Evolutionary conservation across 2,888 invertebrate species (phyloP).

Genomic region (Diachrysia chrysitis): DNA sequence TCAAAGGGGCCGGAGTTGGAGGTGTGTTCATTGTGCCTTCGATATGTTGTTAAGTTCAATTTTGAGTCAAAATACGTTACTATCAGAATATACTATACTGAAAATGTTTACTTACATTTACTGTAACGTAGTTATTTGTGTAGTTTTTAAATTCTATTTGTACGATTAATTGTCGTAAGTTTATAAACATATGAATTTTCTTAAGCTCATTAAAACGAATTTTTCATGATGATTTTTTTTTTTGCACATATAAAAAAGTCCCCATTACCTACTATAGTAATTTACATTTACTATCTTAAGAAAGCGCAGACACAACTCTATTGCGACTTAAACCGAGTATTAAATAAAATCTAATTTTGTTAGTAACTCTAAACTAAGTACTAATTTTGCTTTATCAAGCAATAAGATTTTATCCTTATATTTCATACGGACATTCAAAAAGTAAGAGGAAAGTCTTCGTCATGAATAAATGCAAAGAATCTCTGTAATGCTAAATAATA

Average conservation of each 20-base stretch:
- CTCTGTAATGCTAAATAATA: conserved; percentile 44
- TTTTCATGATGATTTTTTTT: too few relatives aligned
- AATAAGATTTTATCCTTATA: neutral
- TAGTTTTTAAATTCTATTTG: too few relatives aligned
- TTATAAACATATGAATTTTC: too few relatives aligned
- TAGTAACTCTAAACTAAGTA: neutral
- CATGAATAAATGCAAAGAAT: conserved; percentile 21
- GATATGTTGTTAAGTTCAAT: neutral
- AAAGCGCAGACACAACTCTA: too few relatives aligned
- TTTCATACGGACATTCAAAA: neutral
- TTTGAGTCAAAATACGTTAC: neutral
- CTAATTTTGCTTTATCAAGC: neutral
- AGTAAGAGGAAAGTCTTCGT: conserved; percentile 5
- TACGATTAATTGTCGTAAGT: too few relatives aligned
- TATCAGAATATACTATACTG: too few relatives aligned
- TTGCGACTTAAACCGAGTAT: neutral
- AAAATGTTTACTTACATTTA: too few relatives aligned
- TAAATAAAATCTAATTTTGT: neutral
- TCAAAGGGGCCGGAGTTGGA: neutral
- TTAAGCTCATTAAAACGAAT: too few relatives aligned
- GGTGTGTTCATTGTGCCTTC: neutral
- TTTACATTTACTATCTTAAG: too few relatives aligned
- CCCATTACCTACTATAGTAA: too few relatives aligned
- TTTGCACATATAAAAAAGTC: too few relatives aligned
- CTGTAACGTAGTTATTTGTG: too few relatives aligned